Evolutionary conservation across 2,888 invertebrate genomes (phyloP), one percentile per base, ranked within the genome.

Genomic region (Exephanes ischioxanthus): DNA sequence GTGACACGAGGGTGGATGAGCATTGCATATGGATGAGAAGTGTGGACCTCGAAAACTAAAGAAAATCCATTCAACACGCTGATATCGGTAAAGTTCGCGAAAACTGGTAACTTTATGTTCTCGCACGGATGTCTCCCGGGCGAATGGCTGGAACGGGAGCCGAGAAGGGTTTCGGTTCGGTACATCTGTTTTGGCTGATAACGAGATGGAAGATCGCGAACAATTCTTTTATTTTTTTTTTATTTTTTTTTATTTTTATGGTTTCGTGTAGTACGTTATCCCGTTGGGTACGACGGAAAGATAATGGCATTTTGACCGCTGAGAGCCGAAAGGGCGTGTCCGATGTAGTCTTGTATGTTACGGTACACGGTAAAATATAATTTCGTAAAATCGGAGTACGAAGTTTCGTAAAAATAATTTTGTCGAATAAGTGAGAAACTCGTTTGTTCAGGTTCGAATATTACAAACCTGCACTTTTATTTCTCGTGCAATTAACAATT

Each of bases 11-110:
- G 45, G 58, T 68, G 70, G 45, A 70, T 48, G 53, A 73, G 58
- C 41, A 63, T 79, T 79, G 70, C 70, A 79, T 70, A 83, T 77
- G 77, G 53, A 68, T 68, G 68, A 83, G 72, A 67, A 72, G 19
- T 33, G 9, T 19, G n/a, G 45, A 33, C 66, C 53, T 55, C 53
- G 71, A 45, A 61, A 61, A 55, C 33, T 6, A 51, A 45, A 26
- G 51, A 51, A 70, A 66, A 30, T 70, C 4, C 37, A 33, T 41
- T 63, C 37, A 30, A 33, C 61, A 68, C 37, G 7, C 66, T 19
- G 45, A 63, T 51, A 41, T 9, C 22, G 22, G 66, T 26, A 16
- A 61, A 30, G 26, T 61, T 22, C 11, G 14, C 4, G 19, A 30
- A 61, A 26, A 14, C 9, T 19, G 14, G 26, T 26, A 61, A 61